Base-by-base conservation (phyloP, 2,797 vertebrate genomes). In the Enteromius anoplus region DNA sequence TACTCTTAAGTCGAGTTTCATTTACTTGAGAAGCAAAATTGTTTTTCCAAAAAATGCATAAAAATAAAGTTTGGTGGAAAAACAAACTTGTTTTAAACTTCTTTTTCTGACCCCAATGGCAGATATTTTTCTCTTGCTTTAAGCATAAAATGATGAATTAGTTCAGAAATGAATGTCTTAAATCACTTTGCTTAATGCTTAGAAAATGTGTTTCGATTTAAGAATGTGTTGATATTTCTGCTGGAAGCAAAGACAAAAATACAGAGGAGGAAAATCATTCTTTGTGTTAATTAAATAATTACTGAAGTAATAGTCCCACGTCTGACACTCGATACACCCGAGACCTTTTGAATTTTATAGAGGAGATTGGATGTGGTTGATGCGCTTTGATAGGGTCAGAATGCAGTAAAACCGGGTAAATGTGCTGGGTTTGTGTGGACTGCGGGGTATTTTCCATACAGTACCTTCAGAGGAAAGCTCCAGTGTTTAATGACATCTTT, bases 401-500 rank as follows among this genome's bases (percentile, higher is more conserved):
- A 78, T n/a, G 51, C 42, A 75, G 69, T 81, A 34, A 80, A 72
- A 42, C 58, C 34, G 75, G 58, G 70, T 72, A 77, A 66, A 65
- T 76, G 15, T 78, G 79, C 42, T 0, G 12, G 51, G 55, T 45
- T 58, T 65, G 29, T 79, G 19, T 72, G 53, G 47, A 86, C 58
- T 45, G 8, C 82, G 76, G 60, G 47, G 64, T 47, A 32, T 84
- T 84, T 81, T 86, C 86, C 81, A 37, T 37, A 17, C 55, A 37
- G 76, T 75, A 42, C 75, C 77, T 53, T 77, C 60, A n/a, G 47
- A 26, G n/a, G 42, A 62, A 62, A 83, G 80, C 78, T 21, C 3
- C 75, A 17, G 73, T 10, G 49, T 70, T 89, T 87, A 79, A 88
- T 83, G 82, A 83, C 83, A 85, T 73, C 49, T 81, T 83, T 58